A percentile compares a stretch with the other conserved stretches of the same genome.
These are phyloP conservation scores for Antedon mediterranea DNA, from an alignment of 53 echinoderm and acorn worm species.

Conservation along the genomic window DNA sequence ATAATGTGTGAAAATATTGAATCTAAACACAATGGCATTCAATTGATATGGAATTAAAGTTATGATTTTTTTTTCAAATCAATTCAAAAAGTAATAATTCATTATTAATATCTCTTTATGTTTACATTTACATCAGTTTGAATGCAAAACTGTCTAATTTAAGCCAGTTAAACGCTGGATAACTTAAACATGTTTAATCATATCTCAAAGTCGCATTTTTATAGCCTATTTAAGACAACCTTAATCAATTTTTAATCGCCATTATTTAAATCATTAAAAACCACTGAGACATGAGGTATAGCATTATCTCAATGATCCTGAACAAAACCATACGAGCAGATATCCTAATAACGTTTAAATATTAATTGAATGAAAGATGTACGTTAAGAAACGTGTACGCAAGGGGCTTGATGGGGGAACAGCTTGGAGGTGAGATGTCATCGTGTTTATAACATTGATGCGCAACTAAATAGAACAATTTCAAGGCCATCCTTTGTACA, in stretches of 20 bases:
- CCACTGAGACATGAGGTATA: background rate
- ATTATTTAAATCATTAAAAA: background rate
- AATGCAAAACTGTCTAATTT: background rate
- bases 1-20: too few species aligned
- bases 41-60: too few species aligned
- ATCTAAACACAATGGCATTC: too few species aligned
- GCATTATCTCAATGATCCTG: background rate
- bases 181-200: background rate
- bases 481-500: background rate
- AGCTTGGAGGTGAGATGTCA: too few species aligned
- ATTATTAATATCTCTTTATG: too few species aligned
- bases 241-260: background rate
- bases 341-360: background rate
- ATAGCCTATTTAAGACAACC: background rate
- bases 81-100: too few species aligned
- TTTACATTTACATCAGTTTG: too few species aligned
- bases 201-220: background rate
- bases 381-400: background rate
- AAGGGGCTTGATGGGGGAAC: background rate
- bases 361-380: too few species aligned
- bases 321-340: background rate
- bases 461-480: background rate
- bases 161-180: background rate
- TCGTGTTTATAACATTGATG: background rate
- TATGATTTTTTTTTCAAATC: too few species aligned